Evolutionary conservation across 2,888 invertebrate species (phyloP), one percentile per base, ranked within the genome.

Genomic region (Schizotus pectinicornis): DNA sequence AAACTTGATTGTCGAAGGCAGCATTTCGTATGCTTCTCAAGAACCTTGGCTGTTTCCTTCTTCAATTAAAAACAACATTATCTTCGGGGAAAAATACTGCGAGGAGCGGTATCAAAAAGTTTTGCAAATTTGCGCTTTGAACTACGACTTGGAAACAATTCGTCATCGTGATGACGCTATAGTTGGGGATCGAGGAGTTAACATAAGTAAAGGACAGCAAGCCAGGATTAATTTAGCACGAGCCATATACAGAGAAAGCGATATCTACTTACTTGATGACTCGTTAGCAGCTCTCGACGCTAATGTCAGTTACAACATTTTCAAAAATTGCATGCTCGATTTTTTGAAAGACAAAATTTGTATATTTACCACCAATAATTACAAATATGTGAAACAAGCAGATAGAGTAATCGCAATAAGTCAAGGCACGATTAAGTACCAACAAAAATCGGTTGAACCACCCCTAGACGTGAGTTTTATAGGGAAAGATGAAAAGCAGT

Each of bases 161-260:
- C 67, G 74, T 7, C 60, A 74, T 30, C 75, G 75, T 0, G 80
- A 80, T 55, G 63, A 66, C 72, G 88, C 87, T 0, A 71, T 85
- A 39, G 84, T 88, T 2, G 87, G 88, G 2, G 87, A 88, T 64
- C 79, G 84, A 48, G 88, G 88, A 3, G 81, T 85, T 6, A 84
- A 83, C 62, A 74, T 88, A 45, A 86, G 86, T 69, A 87, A 87
- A 45, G 87, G 87, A 12, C 88, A 75, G 52, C 72, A 75, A 67
- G 65, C 73, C 6, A 63, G 75, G 41, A 70, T 75, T n/a, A 74
- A 71, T 55, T 55, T 75, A 13, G 74, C 74, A 0, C 63, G 75
- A 53, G 73, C 74, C 8, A 59, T 74, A 7, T 75, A 75, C 50
- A 72, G 64, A 56, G 59, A 72, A 2, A 67, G 69, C 41, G 73